These are phyloP conservation scores for Trematocara unimaculatum DNA, from an alignment of 2,113 vertebrate species.

Conservation along the genomic window DNA sequence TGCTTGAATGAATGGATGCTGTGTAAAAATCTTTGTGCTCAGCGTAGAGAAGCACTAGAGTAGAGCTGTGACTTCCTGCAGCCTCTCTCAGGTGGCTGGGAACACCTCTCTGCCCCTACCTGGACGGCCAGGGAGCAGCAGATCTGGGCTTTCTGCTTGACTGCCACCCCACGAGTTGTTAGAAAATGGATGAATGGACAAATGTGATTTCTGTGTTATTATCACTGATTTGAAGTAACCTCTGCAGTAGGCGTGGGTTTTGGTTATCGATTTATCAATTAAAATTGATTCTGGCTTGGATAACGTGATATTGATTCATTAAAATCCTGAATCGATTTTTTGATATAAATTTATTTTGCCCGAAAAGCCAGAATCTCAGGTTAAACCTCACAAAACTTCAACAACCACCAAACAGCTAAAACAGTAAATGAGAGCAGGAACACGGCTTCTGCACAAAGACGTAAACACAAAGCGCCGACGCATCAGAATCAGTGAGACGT, in stretches of 20 bases:
- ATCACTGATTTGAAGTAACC: not conserved
- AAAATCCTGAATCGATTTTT: not conserved
- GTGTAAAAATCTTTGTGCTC: not conserved
- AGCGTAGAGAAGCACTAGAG: not conserved
- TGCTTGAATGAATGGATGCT: not conserved
- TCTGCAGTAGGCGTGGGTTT: not conserved
- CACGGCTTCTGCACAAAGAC: not conserved
- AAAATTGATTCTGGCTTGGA: not conserved
- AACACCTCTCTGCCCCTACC: not conserved
- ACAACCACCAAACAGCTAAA: not conserved
- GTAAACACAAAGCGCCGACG: fast-evolving
- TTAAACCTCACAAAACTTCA: fast-evolving
- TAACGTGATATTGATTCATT: not conserved
- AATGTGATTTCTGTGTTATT: not conserved
- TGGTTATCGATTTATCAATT: fast-evolving
- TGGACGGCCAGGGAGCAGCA: not conserved
- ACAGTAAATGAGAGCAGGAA: not conserved
- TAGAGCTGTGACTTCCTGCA: not conserved
- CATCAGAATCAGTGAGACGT: fast-evolving
- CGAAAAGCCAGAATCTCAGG: fast-evolving
- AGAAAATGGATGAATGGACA: not conserved
- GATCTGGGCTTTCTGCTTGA: not conserved
- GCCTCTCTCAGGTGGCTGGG: not conserved
- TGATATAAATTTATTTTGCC: fast-evolving
- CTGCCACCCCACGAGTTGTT: not conserved